Evolutionary conservation across 2,797 vertebrate genomes (phyloP), one percentile per base, ranked within the genome.

Genomic region (Chromis chromis): DNA sequence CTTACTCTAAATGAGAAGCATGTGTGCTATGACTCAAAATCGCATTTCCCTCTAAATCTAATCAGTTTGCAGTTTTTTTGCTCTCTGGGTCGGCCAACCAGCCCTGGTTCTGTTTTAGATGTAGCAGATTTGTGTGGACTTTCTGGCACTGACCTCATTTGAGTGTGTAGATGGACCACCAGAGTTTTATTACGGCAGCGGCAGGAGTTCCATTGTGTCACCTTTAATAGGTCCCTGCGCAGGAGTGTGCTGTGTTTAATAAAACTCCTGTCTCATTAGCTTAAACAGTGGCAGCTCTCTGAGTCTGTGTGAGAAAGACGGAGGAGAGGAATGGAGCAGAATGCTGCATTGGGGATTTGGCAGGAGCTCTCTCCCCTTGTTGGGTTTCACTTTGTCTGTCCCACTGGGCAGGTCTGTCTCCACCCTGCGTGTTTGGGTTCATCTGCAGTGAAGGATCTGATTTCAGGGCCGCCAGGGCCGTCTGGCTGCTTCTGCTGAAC

Each of bases 371-470:
- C 75, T 84, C 65, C 76, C 79, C 87, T 83, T 78, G 88, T 91
- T 86, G 85, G 82, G 85, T 91, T 92, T 92, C 87, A 89, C 83
- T 82, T 84, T 68, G 88, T 82, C 75, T 76, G 86, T 87, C 92
- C 86, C 85, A 78, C 79, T 59, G 86, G 86, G 81, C 88, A 75
- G 86, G 76, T 88, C 83, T 65, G 75, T 90, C 92, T 90, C 86
- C 90, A 88, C 88, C 81, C 88, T 72, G 83, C 63, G 76, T 94
- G 93, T 94, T 93, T 94, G 90, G 92, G 91, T 94, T 94, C 89
- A 93, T 95, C 93, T 92, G 94, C 94, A 94, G 90, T 92, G 92
- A 76, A 59, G 80, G 92, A 94, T 95, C 92, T 79, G 82, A 82
- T 95, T 94, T 94, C 94, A 94, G 88, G 89, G 86, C 79, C 61